phyloP scores from a whole-genome alignment of 2,113 vertebrate genomes.

The Upupa epops region DNA sequence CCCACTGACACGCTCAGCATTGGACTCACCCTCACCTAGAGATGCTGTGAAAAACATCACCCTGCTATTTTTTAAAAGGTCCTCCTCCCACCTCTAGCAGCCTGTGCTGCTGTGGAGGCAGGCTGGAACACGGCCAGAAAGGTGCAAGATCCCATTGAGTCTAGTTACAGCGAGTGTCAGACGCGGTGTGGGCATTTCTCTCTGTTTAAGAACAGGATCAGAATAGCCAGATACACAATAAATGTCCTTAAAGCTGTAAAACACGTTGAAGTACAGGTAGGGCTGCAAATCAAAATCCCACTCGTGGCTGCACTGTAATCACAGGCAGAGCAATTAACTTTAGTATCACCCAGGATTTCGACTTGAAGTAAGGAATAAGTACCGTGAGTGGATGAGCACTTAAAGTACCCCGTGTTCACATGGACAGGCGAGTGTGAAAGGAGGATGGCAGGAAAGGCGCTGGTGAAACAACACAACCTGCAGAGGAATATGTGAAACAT shows the following conservation, averaged over 20 bases:
- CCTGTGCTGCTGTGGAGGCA: background rate
- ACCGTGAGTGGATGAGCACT: slow-evolving; percentile 19
- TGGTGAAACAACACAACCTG: background rate
- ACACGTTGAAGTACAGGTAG: background rate
- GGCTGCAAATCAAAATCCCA: background rate
- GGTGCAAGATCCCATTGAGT: background rate
- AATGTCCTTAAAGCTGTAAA: background rate
- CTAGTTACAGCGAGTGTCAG: background rate
- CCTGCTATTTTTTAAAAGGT: background rate
- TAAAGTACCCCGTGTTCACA: slow-evolving; percentile 2
- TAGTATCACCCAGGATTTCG: slow-evolving; percentile 8
- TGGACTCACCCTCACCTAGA: background rate
- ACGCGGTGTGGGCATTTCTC: accelerated
- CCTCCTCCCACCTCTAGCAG: background rate
- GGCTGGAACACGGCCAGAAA: background rate
- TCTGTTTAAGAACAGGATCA: background rate
- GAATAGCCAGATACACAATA: background rate
- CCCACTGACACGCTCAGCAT: background rate
- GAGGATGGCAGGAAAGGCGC: background rate
- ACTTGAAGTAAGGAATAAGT: slow-evolving; percentile 7
- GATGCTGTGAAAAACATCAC: background rate
- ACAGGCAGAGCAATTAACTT: background rate
- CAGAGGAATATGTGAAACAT: background rate
- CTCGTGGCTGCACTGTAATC: background rate
- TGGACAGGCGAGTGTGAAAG: slow-evolving; percentile 13